A percentile compares a stretch with the other conserved stretches of the same genome.
phyloP scores from a whole-genome alignment of 2,888 invertebrate genomes.

The Campoplex nolae region DNA sequence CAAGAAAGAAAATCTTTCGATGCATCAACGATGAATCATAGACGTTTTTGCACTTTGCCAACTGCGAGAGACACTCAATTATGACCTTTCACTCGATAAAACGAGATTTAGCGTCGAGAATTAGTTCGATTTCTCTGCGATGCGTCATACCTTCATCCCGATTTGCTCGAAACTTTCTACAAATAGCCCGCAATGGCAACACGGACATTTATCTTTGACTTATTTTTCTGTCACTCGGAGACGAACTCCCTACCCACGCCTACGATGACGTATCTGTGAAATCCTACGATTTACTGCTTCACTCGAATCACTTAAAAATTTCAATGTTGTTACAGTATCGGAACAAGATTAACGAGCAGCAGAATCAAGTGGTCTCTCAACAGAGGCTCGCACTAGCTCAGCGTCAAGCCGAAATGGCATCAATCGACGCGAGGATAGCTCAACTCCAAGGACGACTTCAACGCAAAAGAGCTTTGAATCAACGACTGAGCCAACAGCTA shows the following conservation, averaged over 20 bases:
- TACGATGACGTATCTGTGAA: neutral
- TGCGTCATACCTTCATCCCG: slow-evolving; percentile 54
- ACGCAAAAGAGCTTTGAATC: slow-evolving; percentile 94
- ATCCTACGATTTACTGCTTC: neutral
- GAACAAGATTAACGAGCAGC: slow-evolving; percentile 98
- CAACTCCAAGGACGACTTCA: slow-evolving; percentile 96
- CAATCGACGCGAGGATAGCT: slow-evolving; percentile 96
- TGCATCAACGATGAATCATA: slow-evolving; percentile 8
- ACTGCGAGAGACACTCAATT: slow-evolving; percentile 9
- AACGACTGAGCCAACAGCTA: slow-evolving; percentile 89
- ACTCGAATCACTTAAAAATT: neutral
- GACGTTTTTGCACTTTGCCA: slow-evolving; percentile 3
- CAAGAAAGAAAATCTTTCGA: neutral
- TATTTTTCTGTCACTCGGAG: neutral
- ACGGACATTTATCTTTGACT: neutral
- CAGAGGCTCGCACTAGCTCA: slow-evolving; percentile 95
- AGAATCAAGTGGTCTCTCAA: slow-evolving; percentile 94
- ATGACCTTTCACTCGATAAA: slow-evolving; percentile 20
- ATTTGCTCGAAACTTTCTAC: slow-evolving; percentile 55
- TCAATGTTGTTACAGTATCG: slow-evolving; percentile 89
- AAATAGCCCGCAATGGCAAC: slow-evolving; percentile 44
- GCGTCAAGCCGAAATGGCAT: slow-evolving; percentile 95
- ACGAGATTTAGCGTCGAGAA: slow-evolving; percentile 27
- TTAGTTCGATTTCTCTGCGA: slow-evolving; percentile 58
- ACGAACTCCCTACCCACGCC: slow-evolving; percentile 5